phyloP scores from a whole-genome alignment of 2,113 vertebrate species.

The Spermophilus dauricus region DNA sequence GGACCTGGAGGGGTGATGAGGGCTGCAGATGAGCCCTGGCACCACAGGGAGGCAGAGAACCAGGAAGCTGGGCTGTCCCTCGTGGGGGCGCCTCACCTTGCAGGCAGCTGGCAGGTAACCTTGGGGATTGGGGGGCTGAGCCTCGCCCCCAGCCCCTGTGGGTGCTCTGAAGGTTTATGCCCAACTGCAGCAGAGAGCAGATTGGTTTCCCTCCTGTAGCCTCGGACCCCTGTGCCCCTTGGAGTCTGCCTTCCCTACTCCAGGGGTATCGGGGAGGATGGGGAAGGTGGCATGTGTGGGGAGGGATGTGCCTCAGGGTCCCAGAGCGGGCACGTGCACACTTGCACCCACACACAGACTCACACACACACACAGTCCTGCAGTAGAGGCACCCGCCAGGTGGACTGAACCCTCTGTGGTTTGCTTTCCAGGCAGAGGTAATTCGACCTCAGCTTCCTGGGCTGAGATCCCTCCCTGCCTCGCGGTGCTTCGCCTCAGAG shows the following conservation, averaged over 20 bases:
- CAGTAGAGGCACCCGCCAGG: fast-evolving
- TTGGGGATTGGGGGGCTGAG: background rate
- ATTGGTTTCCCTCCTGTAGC: background rate
- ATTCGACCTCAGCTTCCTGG: fast-evolving
- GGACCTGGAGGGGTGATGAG: fast-evolving
- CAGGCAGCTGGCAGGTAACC: background rate
- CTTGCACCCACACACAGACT: too few relatives aligned
- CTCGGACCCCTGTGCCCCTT: background rate
- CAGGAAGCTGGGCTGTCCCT: background rate
- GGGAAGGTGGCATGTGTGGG: fast-evolving
- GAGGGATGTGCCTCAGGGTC: background rate
- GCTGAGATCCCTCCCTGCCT: background rate
- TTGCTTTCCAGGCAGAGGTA: too few relatives aligned
- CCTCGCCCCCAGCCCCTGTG: background rate
- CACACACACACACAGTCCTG: background rate
- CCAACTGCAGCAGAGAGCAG: background rate
- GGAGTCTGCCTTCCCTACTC: too few relatives aligned
- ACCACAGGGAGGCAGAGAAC: fast-evolving
- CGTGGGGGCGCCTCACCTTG: fast-evolving
- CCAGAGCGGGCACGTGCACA: background rate
- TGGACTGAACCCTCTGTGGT: background rate
- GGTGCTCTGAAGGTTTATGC: background rate
- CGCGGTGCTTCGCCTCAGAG: fast-evolving
- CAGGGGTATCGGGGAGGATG: fast-evolving
- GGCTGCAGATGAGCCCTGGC: fast-evolving